phyloP scores from a whole-genome alignment of 2,797 vertebrate genomes.

The Anolis apletophallus region DNA sequence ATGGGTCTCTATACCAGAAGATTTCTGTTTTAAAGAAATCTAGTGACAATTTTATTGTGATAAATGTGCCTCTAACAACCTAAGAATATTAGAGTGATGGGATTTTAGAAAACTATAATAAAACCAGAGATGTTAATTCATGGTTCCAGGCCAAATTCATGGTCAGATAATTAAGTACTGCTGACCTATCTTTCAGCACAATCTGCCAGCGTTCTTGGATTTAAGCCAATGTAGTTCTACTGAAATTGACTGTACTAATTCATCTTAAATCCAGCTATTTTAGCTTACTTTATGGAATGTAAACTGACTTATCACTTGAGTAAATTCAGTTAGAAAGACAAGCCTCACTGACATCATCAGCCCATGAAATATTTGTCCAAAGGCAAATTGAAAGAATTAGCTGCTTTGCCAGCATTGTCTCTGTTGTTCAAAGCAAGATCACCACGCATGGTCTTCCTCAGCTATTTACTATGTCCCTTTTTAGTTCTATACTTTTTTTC shows the following conservation, averaged over 20 bases:
- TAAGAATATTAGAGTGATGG: constrained; percentile 11
- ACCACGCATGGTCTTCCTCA: background rate
- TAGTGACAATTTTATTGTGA: background rate
- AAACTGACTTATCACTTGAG: background rate
- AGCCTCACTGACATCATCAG: constrained; percentile 1
- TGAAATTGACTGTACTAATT: constrained; percentile 33
- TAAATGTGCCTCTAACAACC: constrained; percentile 4
- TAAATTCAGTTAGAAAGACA: constrained; percentile 10
- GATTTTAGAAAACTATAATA: background rate
- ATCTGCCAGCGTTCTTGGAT: constrained; percentile 18
- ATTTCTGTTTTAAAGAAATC: background rate
- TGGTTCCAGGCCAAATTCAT: constrained; percentile 9
- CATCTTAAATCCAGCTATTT: constrained; percentile 22
- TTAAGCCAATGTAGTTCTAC: background rate
- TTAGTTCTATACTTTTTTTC: background rate
- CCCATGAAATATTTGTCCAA: background rate
- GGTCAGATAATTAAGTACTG: constrained; percentile 26
- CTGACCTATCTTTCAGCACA: constrained; percentile 38
- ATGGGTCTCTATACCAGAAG: background rate
- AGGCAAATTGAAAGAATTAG: background rate
- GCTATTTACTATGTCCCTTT: background rate
- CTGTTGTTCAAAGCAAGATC: background rate
- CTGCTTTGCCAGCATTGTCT: background rate
- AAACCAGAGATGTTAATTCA: constrained; percentile 27
- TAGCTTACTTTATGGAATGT: constrained; percentile 13